phyloP scores from a whole-genome alignment of 1,140 invertebrate genomes.

The Tetramorium simillimum region DNA sequence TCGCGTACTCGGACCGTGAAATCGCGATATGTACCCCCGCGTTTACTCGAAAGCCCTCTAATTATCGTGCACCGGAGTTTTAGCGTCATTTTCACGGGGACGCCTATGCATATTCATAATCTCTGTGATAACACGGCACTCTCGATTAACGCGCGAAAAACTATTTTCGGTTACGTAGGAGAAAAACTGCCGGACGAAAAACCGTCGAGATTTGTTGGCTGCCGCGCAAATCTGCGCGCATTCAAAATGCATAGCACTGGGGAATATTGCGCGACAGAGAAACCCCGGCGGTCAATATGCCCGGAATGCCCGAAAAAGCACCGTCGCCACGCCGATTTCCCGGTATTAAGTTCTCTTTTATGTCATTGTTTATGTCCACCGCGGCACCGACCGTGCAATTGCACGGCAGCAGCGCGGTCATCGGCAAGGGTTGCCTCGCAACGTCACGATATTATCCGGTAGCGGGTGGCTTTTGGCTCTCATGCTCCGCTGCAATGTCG shows the following conservation, averaged over 20 bases:
- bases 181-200: conserved; percentile 4
- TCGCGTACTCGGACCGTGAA: conserved; percentile 32
- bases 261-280: conserved; percentile 28
- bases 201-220: conserved; percentile 21
- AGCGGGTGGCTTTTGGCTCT: conserved; percentile 12
- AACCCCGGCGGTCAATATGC: neutral
- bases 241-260: conserved; percentile 5
- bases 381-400: conserved; percentile 3
- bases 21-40: conserved; percentile 39
- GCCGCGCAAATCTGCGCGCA: conserved; percentile 20
- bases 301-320: conserved; percentile 9
- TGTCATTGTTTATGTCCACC: conserved; percentile 32
- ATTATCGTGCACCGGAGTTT: conserved; percentile 48
- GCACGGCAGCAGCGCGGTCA: neutral
- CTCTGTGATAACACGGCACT: conserved; percentile 32
- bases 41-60: conserved; percentile 40
- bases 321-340: conserved; percentile 20
- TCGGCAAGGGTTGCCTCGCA: conserved; percentile 1
- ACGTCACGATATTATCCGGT: conserved; percentile 20
- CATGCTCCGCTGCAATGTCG: neutral
- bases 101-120: conserved; percentile 58
- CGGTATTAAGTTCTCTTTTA: conserved; percentile 41
- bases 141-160: conserved; percentile 51
- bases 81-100: conserved; percentile 43
- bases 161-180: conserved; percentile 30